Conservation (phyloP, 2,113 vertebrate genomes). For the Oenanthe melanoleuca region DNA sequence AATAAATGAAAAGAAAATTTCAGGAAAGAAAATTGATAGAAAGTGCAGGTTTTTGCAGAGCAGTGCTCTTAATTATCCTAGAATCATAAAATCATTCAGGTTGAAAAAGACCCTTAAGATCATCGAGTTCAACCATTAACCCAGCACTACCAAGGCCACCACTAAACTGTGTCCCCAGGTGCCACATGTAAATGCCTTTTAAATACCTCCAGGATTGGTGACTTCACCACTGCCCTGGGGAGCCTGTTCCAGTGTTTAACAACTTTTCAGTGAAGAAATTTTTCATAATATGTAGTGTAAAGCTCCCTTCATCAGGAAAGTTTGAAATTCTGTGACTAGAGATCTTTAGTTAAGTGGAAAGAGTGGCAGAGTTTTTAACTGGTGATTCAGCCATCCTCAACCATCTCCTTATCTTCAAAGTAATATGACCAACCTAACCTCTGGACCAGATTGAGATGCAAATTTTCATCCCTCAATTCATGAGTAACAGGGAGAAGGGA, state of each 20-base stretch:
- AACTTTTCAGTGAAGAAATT: not conserved
- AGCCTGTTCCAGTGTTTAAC: not conserved
- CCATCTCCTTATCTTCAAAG: not conserved
- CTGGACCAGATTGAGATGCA: not conserved
- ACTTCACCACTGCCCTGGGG: too few relatives aligned
- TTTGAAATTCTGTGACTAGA: not conserved
- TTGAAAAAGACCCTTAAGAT: not conserved
- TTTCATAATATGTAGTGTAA: not conserved
- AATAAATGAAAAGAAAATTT: not conserved
- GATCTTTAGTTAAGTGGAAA: not conserved
- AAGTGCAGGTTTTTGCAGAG: not conserved
- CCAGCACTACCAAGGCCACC: not conserved
- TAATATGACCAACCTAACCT: not conserved
- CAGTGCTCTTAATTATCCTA: not conserved
- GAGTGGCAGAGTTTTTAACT: not conserved
- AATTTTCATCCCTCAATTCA: not conserved
- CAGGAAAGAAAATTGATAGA: not conserved
- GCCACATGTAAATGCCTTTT: not conserved
- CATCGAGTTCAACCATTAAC: rapidly evolving
- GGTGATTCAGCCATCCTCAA: not conserved
- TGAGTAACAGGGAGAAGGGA: not conserved
- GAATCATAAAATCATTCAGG: not conserved
- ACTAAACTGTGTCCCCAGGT: not conserved
- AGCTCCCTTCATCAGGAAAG: not conserved
- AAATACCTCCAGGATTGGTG: not conserved